phyloP scores from a whole-genome alignment of 1,140 invertebrate species.

The Neodiprion virginianus region DNA sequence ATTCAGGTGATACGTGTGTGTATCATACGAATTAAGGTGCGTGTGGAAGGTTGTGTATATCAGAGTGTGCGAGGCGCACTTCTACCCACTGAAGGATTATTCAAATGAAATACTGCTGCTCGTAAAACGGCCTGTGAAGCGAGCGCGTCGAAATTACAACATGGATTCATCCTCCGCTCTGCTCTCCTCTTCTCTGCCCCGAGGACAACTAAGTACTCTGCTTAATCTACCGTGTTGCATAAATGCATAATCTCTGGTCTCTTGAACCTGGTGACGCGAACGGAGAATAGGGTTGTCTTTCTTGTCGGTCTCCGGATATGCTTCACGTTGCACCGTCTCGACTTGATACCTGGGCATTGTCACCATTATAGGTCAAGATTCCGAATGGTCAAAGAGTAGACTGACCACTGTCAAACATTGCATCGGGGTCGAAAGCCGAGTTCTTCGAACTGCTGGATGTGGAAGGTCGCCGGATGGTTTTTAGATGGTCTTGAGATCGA shows the following conservation, averaged over 20 bases:
- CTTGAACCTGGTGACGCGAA: conserved; percentile 28
- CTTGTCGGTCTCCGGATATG: too few relatives aligned
- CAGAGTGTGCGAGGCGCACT: not conserved
- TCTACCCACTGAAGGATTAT: conserved; percentile 21
- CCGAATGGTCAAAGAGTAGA: too few relatives aligned
- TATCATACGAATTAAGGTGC: too few relatives aligned
- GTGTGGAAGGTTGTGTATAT: too few relatives aligned
- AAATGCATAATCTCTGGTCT: conserved; percentile 42
- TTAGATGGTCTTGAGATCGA: too few relatives aligned
- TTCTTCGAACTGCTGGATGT: too few relatives aligned
- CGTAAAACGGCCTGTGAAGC: conserved; percentile 27
- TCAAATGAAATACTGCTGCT: conserved; percentile 29
- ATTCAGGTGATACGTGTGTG: not conserved
- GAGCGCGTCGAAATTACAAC: conserved; percentile 25
- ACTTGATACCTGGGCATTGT: too few relatives aligned
- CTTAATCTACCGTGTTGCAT: conserved; percentile 46
- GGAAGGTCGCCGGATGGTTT: too few relatives aligned
- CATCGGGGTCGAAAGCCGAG: too few relatives aligned
- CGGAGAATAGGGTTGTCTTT: not conserved
- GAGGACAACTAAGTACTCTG: conserved; percentile 31
- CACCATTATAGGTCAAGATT: too few relatives aligned
- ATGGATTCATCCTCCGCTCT: conserved; percentile 17
- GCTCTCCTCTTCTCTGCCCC: not conserved
- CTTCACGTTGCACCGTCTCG: too few relatives aligned
- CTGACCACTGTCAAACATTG: too few relatives aligned